phyloP scores from a whole-genome alignment of 1,140 invertebrate species.

The Leucophenga varia region DNA sequence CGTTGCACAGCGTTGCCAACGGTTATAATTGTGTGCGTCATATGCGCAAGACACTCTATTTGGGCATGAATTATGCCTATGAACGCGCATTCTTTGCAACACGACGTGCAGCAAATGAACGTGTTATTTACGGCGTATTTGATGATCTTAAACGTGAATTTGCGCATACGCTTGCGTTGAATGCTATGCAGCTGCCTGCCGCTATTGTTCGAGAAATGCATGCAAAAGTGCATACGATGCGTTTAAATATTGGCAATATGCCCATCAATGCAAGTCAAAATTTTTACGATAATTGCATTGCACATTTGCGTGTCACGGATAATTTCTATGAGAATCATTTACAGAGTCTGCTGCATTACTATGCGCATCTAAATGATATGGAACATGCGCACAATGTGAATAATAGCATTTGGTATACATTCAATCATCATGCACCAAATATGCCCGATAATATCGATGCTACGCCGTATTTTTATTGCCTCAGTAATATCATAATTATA shows the following conservation, averaged over 20 bases:
- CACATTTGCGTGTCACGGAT: conserved; percentile 18
- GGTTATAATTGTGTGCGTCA: conserved; percentile 25
- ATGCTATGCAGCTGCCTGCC: conserved; percentile 17
- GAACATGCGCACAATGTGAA: conserved; percentile 15
- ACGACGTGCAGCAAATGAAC: conserved; percentile 22
- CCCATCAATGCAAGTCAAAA: conserved; percentile 22
- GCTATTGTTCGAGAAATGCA: conserved; percentile 18
- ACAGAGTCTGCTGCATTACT: conserved; percentile 27
- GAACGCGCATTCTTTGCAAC: conserved; percentile 25
- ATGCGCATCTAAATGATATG: conserved; percentile 22
- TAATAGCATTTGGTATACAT: conserved; percentile 32
- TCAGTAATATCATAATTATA: conserved; percentile 40
- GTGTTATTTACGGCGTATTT: conserved; percentile 30
- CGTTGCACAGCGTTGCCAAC: conserved; percentile 13
- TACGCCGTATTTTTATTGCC: conserved; percentile 44
- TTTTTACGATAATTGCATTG: conserved; percentile 18
- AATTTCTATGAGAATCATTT: conserved; percentile 37
- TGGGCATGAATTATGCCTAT: conserved; percentile 41
- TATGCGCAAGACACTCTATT: conserved; percentile 35
- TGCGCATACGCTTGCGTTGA: conserved; percentile 12
- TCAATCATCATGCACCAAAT: conserved; percentile 37
- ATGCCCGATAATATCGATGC: conserved; percentile 38
- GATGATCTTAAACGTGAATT: conserved; percentile 27
- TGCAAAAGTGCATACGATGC: conserved; percentile 22
- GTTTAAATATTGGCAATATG: conserved; percentile 35